Percentiles rank a stretch among this genome's conserved stretches.
phyloP scores from a whole-genome alignment of 1,140 invertebrate species.

The Heliconius melpomene region DNA sequence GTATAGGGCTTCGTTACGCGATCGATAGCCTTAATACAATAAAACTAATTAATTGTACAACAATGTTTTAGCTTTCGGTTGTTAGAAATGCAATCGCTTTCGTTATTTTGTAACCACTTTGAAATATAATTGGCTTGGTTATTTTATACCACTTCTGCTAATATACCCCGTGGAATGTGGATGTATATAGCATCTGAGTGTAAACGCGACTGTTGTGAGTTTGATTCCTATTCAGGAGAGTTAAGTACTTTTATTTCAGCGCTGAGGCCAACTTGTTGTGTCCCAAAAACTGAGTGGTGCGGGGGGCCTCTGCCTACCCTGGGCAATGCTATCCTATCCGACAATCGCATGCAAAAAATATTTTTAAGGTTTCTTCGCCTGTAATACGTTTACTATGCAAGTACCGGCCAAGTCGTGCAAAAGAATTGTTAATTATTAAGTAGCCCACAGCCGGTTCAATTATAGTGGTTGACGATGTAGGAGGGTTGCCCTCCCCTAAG shows the following conservation, averaged over 20 bases:
- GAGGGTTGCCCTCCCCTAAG: no score
- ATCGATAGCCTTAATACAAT: conserved; percentile 28
- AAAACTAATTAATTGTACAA: conserved; percentile 24
- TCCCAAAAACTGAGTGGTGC: no score
- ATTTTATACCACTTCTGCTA: no score
- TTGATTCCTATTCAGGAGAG: no score
- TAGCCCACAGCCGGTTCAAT: background rate
- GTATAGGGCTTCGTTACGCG: conserved; percentile 1
- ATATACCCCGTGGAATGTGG: no score
- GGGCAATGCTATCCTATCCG: no score
- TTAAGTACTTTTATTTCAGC: no score
- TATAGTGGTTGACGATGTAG: no score
- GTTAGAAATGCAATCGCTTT: background rate
- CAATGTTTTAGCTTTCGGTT: background rate
- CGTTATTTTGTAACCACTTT: background rate
- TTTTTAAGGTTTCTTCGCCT: background rate
- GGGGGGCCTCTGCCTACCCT: no score
- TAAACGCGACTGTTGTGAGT: no score
- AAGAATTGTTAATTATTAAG: background rate
- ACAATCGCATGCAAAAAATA: background rate
- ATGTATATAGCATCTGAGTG: no score
- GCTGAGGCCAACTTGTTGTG: no score
- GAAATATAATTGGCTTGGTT: background rate
- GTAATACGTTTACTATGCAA: background rate
- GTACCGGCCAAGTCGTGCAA: background rate